Percentiles rank a stretch among this genome's conserved stretches.
phyloP scores from a whole-genome alignment of 2,888 invertebrate genomes.

The Sisyra terminalis region DNA sequence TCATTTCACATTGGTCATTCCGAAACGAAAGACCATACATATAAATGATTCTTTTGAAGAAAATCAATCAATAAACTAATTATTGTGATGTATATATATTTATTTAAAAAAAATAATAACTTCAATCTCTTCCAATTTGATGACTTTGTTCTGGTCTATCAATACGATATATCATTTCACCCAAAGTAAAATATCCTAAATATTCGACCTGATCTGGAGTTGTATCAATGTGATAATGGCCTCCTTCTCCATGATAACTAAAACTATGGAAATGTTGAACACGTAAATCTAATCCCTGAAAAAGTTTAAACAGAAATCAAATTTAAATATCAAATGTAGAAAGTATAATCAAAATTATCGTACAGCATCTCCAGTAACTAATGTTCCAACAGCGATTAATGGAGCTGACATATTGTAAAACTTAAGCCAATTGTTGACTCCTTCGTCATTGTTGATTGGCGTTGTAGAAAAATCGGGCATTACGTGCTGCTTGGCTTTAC shows the following conservation, averaged over 20 bases:
- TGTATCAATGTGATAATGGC: constrained; percentile 94
- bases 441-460: constrained; percentile 53
- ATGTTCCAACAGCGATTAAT: constrained; percentile 71
- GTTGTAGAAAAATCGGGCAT: constrained; percentile 84
- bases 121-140: constrained; percentile 59
- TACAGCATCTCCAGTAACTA: constrained; percentile 73
- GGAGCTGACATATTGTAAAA: constrained; percentile 86
- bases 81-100: neutral
- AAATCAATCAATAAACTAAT: neutral
- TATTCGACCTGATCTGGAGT: constrained; percentile 80
- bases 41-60: neutral
- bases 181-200: constrained; percentile 76
- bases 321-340: constrained; percentile 1
- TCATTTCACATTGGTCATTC: constrained; percentile 22
- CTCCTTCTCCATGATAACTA: constrained; percentile 66
- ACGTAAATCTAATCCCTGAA: constrained; percentile 72
- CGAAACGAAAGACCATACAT: constrained; percentile 16
- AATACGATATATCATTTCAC: constrained; percentile 51
- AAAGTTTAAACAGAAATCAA: constrained; percentile 4
- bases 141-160: constrained; percentile 55
- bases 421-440: constrained; percentile 75
- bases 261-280: constrained; percentile 95
- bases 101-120: neutral
- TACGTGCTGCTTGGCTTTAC: constrained; percentile 79
- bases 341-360: constrained; percentile 10